Evolutionary conservation across 2,888 invertebrate species (phyloP).

Genomic region (Tryphoninae sp.): DNA sequence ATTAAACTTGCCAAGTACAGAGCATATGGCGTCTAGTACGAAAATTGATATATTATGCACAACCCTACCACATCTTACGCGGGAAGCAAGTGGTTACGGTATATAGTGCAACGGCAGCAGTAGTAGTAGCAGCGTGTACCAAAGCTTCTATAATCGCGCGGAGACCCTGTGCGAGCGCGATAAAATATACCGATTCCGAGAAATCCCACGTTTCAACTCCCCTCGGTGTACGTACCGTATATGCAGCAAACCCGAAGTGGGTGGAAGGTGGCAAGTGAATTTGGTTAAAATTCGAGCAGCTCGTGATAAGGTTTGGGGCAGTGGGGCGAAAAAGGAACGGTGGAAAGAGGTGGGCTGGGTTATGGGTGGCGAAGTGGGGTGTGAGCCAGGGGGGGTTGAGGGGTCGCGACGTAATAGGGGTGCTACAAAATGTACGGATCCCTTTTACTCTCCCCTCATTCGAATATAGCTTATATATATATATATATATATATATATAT

Average conservation of each 20-base stretch:
- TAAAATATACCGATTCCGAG: conserved; percentile 22
- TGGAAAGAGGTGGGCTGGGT: background rate
- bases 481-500: conserved; percentile 7
- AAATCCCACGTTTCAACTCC: conserved; percentile 35
- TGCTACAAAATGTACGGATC: conserved; percentile 34
- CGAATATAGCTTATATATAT: background rate
- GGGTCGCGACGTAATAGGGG: conserved; percentile 9
- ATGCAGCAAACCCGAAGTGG: background rate
- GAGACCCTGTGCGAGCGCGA: conserved; percentile 14
- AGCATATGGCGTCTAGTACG: conserved; percentile 12
- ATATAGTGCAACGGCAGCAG: conserved; percentile 7
- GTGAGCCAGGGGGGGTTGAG: no score
- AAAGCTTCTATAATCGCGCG: background rate
- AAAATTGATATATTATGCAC: conserved; percentile 45
- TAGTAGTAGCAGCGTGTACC: background rate
- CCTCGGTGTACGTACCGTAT: background rate
- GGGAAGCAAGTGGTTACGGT: background rate
- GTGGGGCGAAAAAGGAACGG: conserved; percentile 8
- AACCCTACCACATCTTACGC: conserved; percentile 24
- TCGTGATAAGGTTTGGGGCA: conserved; percentile 59
- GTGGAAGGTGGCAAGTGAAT: conserved; percentile 51
- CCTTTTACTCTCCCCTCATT: conserved; percentile 7
- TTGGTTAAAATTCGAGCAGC: conserved; percentile 63
- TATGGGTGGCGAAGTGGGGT: no score
- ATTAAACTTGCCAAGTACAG: conserved; percentile 8